Evolutionary conservation across 2,797 vertebrate genomes (phyloP), one percentile per base, ranked within the genome.

Genomic region (Syngnathus acus): DNA sequence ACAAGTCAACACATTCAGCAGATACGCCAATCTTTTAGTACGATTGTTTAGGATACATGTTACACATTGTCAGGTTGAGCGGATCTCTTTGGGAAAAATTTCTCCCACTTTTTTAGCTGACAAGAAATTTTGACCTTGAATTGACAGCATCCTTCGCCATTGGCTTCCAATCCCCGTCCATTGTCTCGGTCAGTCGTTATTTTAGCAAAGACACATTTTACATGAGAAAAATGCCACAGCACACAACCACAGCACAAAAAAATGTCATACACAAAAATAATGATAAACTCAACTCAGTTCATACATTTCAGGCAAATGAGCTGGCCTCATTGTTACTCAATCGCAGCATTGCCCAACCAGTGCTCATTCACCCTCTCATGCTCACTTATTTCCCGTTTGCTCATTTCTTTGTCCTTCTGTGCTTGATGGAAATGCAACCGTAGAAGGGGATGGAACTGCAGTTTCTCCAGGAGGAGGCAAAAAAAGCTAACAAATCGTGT

Each of bases 271-370:
- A 48, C 17, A 48, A 6, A 48, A 48, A 48, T 8, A 48, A 48
- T 48, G 16, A 17, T 48, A 2, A 48, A 17, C 47, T 48, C 17
- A 17, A 17, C 47, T 17, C 17, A 7, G 6, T 48, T 48, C 57
- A 58, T 72, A 51, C 71, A 67, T 70, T 55, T 71, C 68, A 37
- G 19, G 62, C 68, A 66, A 64, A 65, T 82, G 88, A 91, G 88
- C 87, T 72, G 82, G 87, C 82, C 84, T 89, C 82, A 79, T 82
- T 81, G 68, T 75, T 72, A 58, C 77, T 78, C 73, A 71, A 66
- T 68, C 55, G 78, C 73, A 78, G 43, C 58, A 9, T 72, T 70
- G 37, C 81, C 71, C 72, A 70, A 65, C 76, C 62, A 70, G 67
- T 67, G 39, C 62, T 68, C 43, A 8, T 75, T 74, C 69, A 67